These are phyloP conservation scores for Drosophila nasuta DNA, from an alignment of 1,140 invertebrate genomes.

Conservation along the genomic window DNA sequence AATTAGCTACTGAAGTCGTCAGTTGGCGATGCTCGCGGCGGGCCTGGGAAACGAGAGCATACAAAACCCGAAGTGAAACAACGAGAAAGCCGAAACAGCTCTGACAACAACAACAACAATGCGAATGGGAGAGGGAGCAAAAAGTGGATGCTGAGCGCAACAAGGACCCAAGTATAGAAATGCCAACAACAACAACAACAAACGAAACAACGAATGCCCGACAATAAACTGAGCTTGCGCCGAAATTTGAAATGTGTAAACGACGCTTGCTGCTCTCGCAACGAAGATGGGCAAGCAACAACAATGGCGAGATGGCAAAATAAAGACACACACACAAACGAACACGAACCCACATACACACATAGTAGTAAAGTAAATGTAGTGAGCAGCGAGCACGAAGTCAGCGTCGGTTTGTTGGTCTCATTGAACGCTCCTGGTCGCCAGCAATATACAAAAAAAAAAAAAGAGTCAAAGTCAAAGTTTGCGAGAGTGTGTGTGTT, in stretches of 20 bases:
- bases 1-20: constrained; percentile 26
- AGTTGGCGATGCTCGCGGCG: constrained; percentile 40
- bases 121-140: constrained; percentile 43
- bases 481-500: constrained; percentile 24
- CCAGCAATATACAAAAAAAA: constrained; percentile 4
- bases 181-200: constrained; percentile 58
- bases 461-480: constrained; percentile 55
- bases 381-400: constrained; percentile 41
- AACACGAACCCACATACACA: constrained; percentile 21
- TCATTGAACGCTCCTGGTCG: constrained; percentile 42
- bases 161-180: constrained; percentile 66
- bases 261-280: constrained; percentile 40
- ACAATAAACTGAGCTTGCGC: constrained; percentile 82
- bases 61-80: constrained; percentile 45
- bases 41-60: constrained; percentile 41
- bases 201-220: constrained; percentile 58
- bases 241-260: constrained; percentile 59
- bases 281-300: constrained; percentile 43
- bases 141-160: constrained; percentile 73
- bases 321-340: constrained; percentile 46
- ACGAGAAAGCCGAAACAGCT: constrained; percentile 31
- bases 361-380: constrained; percentile 7
- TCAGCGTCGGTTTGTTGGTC: constrained; percentile 45
- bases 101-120: constrained; percentile 15
- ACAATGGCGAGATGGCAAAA: constrained; percentile 65